Conservation (phyloP, 2,888 invertebrate genomes). For the Strigamia crassipes region DNA sequence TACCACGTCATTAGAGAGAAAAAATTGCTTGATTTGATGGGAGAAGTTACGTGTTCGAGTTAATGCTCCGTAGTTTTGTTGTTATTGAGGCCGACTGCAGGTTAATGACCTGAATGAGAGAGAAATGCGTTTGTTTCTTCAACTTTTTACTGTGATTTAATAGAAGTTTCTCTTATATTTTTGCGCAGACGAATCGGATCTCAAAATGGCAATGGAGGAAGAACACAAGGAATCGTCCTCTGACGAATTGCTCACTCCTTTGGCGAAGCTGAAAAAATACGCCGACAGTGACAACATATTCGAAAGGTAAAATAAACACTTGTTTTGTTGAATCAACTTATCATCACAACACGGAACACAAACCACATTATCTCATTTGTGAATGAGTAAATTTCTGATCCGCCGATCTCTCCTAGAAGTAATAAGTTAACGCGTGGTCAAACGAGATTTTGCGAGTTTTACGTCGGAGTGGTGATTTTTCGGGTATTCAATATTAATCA, state of each 20-base stretch:
- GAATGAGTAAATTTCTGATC: background rate
- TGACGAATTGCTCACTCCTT: conserved; percentile 57
- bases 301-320: conserved; percentile 56
- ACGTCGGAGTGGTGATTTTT: no score
- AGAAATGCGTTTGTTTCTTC: conserved; percentile 10
- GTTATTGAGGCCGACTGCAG: conserved; percentile 27
- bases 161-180: background rate
- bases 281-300: conserved; percentile 59
- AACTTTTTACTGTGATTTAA: background rate
- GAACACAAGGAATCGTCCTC: conserved; percentile 47
- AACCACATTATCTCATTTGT: background rate
- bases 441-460: no score
- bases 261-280: conserved; percentile 59
- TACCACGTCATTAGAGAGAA: background rate
- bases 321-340: background rate
- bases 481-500: no score
- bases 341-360: background rate
- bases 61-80: conserved; percentile 26
- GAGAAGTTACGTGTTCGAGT: conserved; percentile 6
- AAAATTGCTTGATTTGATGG: background rate
- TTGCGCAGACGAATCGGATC: background rate
- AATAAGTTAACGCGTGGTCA: no score
- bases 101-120: conserved; percentile 31
- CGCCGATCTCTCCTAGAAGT: no score
- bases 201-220: conserved; percentile 44